A percentile compares a stretch with the other conserved stretches of the same genome.
Evolutionary conservation across 2,888 invertebrate species (phyloP).

Genomic region (Dastarcus helophoroides): DNA sequence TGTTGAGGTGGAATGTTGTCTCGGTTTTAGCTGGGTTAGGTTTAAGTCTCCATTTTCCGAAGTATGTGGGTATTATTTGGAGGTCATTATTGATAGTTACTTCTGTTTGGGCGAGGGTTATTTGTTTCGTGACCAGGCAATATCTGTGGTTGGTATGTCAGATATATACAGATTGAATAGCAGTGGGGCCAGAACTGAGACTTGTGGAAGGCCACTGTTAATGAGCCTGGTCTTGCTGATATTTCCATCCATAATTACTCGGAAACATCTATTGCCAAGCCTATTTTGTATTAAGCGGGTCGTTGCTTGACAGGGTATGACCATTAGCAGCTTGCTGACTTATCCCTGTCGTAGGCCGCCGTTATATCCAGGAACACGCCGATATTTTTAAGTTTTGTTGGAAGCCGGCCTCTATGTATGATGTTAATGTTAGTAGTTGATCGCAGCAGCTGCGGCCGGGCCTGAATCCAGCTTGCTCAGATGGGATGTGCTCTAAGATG

Average conservation of each 20-base stretch:
- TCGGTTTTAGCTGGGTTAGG: conserved; percentile 4
- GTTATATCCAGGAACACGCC: conserved; percentile 13
- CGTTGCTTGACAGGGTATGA: conserved; percentile 7
- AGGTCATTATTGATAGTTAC: conserved; percentile 2
- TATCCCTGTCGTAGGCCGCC: conserved; percentile 11
- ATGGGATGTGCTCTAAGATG: conserved; percentile 10
- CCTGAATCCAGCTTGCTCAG: conserved; percentile 16
- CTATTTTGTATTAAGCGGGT: conserved; percentile 9
- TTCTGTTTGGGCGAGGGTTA: conserved; percentile 1
- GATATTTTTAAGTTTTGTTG: conserved; percentile 11
- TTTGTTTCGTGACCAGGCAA: conserved; percentile 5
- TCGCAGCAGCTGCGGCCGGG: conserved; percentile 12
- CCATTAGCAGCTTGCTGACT: conserved; percentile 10
- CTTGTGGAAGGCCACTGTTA: conserved; percentile 14
- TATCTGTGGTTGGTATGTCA: conserved; percentile 9
- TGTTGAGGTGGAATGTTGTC: conserved; percentile 4
- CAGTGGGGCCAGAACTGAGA: conserved; percentile 12
- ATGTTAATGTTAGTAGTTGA: conserved; percentile 14
- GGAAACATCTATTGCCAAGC: conserved; percentile 12
- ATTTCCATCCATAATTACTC: conserved; percentile 7
- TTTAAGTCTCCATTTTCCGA: conserved; percentile 5
- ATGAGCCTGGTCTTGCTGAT: conserved; percentile 8
- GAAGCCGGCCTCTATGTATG: conserved; percentile 15
- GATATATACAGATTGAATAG: conserved; percentile 11
- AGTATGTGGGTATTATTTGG: conserved; percentile 3